A percentile compares a stretch with the other conserved stretches of the same genome.
These are phyloP conservation scores for Tipula lateralis DNA, from an alignment of 2,888 invertebrate genomes.

Conservation along the genomic window DNA sequence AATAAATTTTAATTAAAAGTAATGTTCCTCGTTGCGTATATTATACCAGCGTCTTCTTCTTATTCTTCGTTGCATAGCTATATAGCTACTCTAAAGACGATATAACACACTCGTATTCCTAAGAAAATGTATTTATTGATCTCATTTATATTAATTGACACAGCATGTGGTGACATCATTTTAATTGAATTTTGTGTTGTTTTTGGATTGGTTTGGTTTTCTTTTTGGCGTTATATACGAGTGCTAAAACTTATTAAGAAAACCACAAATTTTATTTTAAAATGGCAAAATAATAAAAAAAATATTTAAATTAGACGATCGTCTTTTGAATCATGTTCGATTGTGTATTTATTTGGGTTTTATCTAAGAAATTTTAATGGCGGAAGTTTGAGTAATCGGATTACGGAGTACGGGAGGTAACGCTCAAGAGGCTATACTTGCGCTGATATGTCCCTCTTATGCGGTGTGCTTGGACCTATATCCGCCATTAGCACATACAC, in stretches of 20 bases:
- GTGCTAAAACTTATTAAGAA: conserved; percentile 11
- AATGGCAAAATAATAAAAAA: neutral
- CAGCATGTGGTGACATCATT: conserved; percentile 29
- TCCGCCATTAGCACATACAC: too few species aligned
- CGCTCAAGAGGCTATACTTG: too few species aligned
- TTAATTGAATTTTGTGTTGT: conserved; percentile 27
- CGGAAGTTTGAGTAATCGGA: neutral
- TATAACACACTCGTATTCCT: neutral
- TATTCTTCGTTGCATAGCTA: neutral
- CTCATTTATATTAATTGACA: conserved; percentile 29
- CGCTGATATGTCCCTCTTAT: too few species aligned
- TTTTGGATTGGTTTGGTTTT: neutral
- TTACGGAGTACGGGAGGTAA: too few species aligned
- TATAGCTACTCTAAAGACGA: neutral
- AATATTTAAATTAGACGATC: neutral
- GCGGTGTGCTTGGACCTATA: too few species aligned
- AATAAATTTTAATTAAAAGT: conserved; percentile 24
- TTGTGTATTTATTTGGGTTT: neutral
- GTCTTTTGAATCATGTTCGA: neutral
- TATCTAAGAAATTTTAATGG: neutral
- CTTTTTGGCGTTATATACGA: neutral
- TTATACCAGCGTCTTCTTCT: neutral
- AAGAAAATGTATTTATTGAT: conserved; percentile 25
- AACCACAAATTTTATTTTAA: conserved; percentile 3
- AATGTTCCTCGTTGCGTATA: neutral